Percentiles rank a stretch among this genome's conserved stretches.
phyloP scores from a whole-genome alignment of 2,113 vertebrate species.

The Rattus rattus region DNA sequence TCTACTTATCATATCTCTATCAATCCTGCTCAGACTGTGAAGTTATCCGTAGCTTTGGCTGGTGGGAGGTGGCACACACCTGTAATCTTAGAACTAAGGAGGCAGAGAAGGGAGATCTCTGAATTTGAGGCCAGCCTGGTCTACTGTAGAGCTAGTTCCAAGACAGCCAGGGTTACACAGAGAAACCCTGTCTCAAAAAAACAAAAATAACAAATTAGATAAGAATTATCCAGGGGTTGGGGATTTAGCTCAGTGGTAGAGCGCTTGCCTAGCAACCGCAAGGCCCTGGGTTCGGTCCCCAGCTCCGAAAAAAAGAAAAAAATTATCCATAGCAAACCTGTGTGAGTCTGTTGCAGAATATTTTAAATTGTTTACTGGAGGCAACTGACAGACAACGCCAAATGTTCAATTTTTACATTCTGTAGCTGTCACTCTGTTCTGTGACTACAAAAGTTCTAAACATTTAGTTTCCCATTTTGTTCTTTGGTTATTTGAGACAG shows the following conservation, averaged over 20 bases:
- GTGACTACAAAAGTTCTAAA: slow-evolving; percentile 30
- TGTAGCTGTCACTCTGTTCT: slow-evolving; percentile 14
- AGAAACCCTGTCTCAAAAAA: background rate
- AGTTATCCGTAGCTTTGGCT: background rate
- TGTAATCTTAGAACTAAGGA: background rate
- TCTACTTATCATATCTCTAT: background rate
- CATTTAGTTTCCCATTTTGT: slow-evolving; percentile 35
- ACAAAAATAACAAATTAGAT: background rate
- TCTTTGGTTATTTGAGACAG: background rate
- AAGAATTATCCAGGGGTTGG: background rate
- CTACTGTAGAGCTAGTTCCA: background rate
- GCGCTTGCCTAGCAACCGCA: too few relatives aligned
- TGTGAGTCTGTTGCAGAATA: slow-evolving; percentile 1
- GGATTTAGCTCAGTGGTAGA: too few relatives aligned
- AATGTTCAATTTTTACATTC: slow-evolving; percentile 27
- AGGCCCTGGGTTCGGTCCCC: too few relatives aligned
- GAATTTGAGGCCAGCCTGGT: background rate
- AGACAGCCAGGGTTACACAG: background rate
- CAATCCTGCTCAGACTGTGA: slow-evolving; percentile 42
- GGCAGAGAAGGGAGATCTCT: background rate
- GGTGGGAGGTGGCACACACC: background rate
- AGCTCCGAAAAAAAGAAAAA: background rate
- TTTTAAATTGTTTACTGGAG: background rate
- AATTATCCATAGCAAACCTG: background rate
- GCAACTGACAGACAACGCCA: slow-evolving; percentile 31